Evolutionary conservation across 1,140 invertebrate genomes (phyloP), one percentile per base, ranked within the genome.

Genomic region (Aporrectodea caliginosa): DNA sequence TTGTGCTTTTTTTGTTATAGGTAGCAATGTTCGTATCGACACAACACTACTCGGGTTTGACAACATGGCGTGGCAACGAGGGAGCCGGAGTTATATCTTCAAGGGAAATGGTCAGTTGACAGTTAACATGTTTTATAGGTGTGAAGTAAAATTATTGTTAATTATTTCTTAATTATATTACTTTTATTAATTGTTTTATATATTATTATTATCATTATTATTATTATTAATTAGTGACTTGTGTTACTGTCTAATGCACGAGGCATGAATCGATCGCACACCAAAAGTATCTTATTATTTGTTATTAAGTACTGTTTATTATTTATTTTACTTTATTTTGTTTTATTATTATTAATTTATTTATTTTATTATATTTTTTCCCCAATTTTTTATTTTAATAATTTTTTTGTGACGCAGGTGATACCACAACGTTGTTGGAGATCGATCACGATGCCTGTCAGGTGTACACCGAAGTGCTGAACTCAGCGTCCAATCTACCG

Each of bases 21-120:
- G 96, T 33, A 94, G 94, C 6, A 96, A 93, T 89, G 96, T 99
- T 34, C 90, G 97, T 81, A 97, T 99, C 69, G 97, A 99, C 88
- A 98, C 97, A 2, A 98, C 96, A 0, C 90, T 98, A 22, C 89
- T 98, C 35, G 97, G 96, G 31, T 97, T 98, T 89, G 95, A 98
- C 87, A 94, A 96, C 85, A 93, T 93, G 74, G 93, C 91, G 81
- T 98, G 96, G 96, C 94, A 97, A 88, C 90, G 96, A 78, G 96
- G 96, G 35, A 95, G 94, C 88, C 91, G 94, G 76, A 96, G 95
- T 82, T 98, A 96, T 87, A 93, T 98, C 78, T 98, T 98, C 84
- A 94, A 94, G 87, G 95, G 94, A 78, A 92, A 94, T 87, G 93
- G 95, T 97, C 43, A 58, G 43, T 58, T 58, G 43, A 22, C 43